A percentile compares a stretch with the other conserved stretches of the same genome.
These are phyloP conservation scores for Acheta domesticus DNA, from an alignment of 2,888 invertebrate species.

Conservation along the genomic window DNA sequence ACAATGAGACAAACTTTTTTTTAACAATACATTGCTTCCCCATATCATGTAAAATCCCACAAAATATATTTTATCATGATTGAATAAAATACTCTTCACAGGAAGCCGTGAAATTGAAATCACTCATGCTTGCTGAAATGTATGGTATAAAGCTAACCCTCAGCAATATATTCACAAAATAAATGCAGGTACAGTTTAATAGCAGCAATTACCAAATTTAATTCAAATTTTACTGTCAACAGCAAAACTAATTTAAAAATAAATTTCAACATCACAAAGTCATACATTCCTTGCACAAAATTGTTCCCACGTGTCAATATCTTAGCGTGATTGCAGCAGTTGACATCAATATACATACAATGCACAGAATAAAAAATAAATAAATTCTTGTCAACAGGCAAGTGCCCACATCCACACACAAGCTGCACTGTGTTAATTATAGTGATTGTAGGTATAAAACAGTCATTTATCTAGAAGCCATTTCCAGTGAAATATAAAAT, in stretches of 20 bases:
- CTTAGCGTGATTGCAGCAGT: background rate
- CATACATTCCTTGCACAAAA: background rate
- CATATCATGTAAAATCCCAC: background rate
- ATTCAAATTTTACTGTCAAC: background rate
- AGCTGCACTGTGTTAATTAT: background rate
- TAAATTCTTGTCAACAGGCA: background rate
- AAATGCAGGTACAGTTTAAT: slow-evolving; percentile 18
- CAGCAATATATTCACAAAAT: slow-evolving; percentile 2
- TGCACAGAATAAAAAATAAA: slow-evolving; percentile 11
- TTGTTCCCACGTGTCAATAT: background rate
- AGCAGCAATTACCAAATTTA: background rate
- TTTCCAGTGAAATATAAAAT: slow-evolving; percentile 19
- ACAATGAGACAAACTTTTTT: background rate
- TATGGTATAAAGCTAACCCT: background rate
- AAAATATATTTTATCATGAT: background rate
- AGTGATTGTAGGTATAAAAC: background rate
- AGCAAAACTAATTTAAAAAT: background rate
- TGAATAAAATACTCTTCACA: background rate
- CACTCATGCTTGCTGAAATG: slow-evolving; percentile 1
- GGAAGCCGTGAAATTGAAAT: background rate
- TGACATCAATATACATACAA: background rate
- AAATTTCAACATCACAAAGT: background rate
- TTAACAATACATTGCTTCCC: background rate
- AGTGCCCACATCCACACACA: background rate
- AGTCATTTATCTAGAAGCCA: slow-evolving; percentile 4